A percentile compares a stretch with the other conserved stretches of the same genome.
Conservation (phyloP, 1,140 invertebrate genomes). For the Aphidius gifuensis region DNA sequence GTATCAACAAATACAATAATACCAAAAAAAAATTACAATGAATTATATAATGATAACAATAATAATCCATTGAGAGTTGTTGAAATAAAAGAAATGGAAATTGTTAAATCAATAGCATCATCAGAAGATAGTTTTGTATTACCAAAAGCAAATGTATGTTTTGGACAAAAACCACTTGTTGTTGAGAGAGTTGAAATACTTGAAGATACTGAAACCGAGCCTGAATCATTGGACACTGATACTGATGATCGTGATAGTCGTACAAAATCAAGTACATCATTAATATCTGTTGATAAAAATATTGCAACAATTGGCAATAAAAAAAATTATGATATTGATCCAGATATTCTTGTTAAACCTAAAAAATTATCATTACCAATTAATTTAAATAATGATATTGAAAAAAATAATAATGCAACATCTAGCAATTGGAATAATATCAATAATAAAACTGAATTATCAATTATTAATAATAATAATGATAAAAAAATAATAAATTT, state of each 20-base stretch:
- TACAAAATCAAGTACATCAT: not conserved
- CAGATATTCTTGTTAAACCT: constrained; percentile 1
- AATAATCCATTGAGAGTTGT: constrained; percentile 54
- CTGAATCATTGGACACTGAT: constrained; percentile 59
- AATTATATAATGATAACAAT: constrained; percentile 26
- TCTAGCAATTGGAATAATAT: constrained; percentile 34
- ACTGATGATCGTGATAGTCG: constrained; percentile 48
- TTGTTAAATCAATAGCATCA: constrained; percentile 53
- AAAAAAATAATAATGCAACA: constrained; percentile 33
- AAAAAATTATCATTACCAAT: constrained; percentile 29
- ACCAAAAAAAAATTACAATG: constrained; percentile 25
- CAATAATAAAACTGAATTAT: constrained; percentile 43
- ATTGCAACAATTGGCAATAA: constrained; percentile 36
- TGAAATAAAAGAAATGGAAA: constrained; percentile 60
- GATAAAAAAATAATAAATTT: not conserved
- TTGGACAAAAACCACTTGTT: constrained; percentile 50
- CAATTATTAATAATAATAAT: constrained; percentile 40
- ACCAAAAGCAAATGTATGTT: constrained; percentile 44
- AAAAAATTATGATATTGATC: constrained; percentile 13
- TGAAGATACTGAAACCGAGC: constrained; percentile 58
- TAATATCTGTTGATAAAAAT: not conserved
- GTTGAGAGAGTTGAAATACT: constrained; percentile 58
- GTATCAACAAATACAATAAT: constrained; percentile 60
- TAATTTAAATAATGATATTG: constrained; percentile 8
- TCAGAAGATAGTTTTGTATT: constrained; percentile 46